phyloP scores from a whole-genome alignment of 2,113 vertebrate species.

The Daphoenositta chrysoptera region DNA sequence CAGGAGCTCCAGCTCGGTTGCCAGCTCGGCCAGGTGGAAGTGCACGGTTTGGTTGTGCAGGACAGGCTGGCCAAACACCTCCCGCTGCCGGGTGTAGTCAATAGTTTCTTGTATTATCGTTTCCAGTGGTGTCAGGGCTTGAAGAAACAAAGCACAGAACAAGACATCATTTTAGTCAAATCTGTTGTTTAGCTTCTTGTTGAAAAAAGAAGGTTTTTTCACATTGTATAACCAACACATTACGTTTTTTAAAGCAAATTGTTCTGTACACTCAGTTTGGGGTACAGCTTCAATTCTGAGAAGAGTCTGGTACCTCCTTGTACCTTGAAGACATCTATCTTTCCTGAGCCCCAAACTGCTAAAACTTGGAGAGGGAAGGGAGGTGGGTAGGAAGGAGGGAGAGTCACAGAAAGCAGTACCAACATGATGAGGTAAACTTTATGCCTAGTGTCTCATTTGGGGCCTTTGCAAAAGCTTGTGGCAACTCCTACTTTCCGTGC shows the following conservation, averaged over 20 bases:
- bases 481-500: background rate
- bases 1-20: conserved; percentile 83
- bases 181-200: background rate
- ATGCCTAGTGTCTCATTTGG: background rate
- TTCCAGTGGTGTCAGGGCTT: conserved; percentile 78
- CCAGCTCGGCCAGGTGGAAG: conserved; percentile 83
- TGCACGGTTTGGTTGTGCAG: conserved; percentile 83
- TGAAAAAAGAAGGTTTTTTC: background rate
- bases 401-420: background rate
- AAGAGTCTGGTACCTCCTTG: background rate
- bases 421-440: background rate
- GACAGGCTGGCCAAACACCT: conserved; percentile 75
- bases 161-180: background rate
- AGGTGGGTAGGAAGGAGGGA: background rate
- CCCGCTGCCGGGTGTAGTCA: conserved; percentile 77
- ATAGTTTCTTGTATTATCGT: conserved; percentile 79
- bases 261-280: background rate
- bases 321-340: background rate
- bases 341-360: background rate
- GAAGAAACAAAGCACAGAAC: background rate
- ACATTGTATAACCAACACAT: background rate
- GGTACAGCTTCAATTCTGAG: background rate
- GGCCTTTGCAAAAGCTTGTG: background rate
- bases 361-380: background rate
- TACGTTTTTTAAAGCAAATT: background rate